Evolutionary conservation across 2,113 vertebrate species (phyloP).

Genomic region (Casuarius casuarius): DNA sequence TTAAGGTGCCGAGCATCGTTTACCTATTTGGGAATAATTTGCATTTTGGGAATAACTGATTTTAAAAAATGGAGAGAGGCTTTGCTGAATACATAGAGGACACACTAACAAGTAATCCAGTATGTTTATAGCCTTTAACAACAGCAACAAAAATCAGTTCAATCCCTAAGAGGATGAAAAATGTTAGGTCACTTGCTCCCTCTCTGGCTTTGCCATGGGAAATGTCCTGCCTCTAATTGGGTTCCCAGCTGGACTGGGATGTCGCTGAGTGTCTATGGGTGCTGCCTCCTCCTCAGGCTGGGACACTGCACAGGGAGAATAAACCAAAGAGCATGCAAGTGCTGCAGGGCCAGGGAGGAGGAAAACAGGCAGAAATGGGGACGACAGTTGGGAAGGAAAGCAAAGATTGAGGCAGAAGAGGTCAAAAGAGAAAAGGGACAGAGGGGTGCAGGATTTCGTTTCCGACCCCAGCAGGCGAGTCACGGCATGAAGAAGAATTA

Average conservation of each 20-base stretch:
- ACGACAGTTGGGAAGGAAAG: background rate
- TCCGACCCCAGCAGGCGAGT: background rate
- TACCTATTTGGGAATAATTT: background rate
- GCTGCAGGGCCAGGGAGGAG: background rate
- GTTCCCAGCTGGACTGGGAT: rapidly evolving
- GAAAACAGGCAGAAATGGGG: background rate
- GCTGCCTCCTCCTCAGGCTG: background rate
- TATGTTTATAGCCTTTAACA: background rate
- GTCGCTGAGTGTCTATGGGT: background rate
- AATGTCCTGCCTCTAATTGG: too few relatives aligned
- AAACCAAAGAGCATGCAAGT: rapidly evolving
- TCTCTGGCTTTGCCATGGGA: background rate
- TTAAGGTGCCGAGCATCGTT: background rate
- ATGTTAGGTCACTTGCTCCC: background rate
- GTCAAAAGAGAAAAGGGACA: background rate
- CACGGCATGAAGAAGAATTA: background rate
- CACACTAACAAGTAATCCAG: background rate
- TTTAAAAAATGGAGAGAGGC: background rate
- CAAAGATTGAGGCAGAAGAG: background rate
- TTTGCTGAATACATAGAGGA: background rate
- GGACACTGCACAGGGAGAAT: rapidly evolving
- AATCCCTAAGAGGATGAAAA: background rate
- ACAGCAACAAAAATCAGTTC: background rate
- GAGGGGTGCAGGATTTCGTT: rapidly evolving
- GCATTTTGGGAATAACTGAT: background rate